These are phyloP conservation scores for Drosophila suboccidentalis DNA, from an alignment of 2,888 invertebrate genomes.

Conservation along the genomic window DNA sequence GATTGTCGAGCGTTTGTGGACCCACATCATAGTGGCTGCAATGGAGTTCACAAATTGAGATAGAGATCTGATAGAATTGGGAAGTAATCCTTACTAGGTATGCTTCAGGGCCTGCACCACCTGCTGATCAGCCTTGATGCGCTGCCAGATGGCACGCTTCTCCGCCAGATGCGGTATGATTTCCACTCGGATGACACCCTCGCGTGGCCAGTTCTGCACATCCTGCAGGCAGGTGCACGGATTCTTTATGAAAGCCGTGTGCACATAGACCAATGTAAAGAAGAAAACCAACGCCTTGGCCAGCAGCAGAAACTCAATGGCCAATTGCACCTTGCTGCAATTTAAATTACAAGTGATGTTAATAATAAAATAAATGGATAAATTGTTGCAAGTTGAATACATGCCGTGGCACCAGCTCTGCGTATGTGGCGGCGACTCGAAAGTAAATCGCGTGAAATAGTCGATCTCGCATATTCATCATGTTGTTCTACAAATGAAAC, in stretches of 20 bases:
- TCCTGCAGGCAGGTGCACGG: conserved; percentile 97
- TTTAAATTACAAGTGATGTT: neutral
- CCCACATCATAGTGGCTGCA: conserved; percentile 82
- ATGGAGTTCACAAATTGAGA: neutral
- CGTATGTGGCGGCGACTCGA: conserved; percentile 96
- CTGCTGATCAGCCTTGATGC: conserved; percentile 72
- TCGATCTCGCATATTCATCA: conserved; percentile 95
- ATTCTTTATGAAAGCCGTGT: conserved; percentile 95
- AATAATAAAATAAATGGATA: neutral
- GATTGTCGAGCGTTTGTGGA: conserved; percentile 80
- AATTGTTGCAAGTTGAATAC: conserved; percentile 81
- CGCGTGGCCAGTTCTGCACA: conserved; percentile 96
- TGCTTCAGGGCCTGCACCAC: conserved; percentile 73
- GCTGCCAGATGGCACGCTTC: conserved; percentile 74
- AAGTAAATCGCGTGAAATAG: conserved; percentile 98
- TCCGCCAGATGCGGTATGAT: conserved; percentile 82
- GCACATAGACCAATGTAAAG: conserved; percentile 97
- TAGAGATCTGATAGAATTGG: neutral
- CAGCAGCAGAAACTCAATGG: conserved; percentile 83
- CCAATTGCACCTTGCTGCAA: conserved; percentile 79
- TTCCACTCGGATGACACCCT: conserved; percentile 92
- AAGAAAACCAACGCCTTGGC: conserved; percentile 93
- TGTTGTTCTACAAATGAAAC: conserved; percentile 88
- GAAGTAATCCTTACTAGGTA: conserved; percentile 69
- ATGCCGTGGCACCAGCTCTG: conserved; percentile 94